Evolutionary conservation across 2,113 vertebrate species (phyloP).

Genomic region (Passer montanus): DNA sequence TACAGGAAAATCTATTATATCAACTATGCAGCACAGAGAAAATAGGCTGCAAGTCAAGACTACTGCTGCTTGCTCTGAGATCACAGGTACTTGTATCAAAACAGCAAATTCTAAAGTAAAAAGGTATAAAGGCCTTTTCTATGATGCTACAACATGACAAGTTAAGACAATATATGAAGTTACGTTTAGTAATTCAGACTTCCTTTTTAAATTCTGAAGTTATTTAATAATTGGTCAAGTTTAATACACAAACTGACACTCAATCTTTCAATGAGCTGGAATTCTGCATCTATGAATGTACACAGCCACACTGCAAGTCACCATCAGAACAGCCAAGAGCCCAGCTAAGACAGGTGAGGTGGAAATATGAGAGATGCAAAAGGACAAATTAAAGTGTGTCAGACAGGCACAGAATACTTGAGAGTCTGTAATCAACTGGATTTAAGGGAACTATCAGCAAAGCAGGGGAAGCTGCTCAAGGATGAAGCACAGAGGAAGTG

Average conservation of each 20-base stretch:
- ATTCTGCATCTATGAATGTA: not conserved
- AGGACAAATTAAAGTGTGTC: not conserved
- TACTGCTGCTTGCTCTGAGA: not conserved
- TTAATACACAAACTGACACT: not conserved
- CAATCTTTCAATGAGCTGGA: not conserved
- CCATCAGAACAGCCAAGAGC: not conserved
- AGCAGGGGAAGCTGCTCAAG: not conserved
- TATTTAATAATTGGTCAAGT: not conserved
- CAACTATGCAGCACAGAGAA: not conserved
- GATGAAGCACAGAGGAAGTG: accelerated
- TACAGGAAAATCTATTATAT: not conserved
- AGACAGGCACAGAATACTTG: not conserved
- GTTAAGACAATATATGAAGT: not conserved
- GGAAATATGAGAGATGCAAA: not conserved
- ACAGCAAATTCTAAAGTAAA: not conserved
- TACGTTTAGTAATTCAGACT: not conserved
- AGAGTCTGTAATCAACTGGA: not conserved
- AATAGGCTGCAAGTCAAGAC: not conserved
- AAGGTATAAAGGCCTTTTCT: not conserved
- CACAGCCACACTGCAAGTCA: not conserved
- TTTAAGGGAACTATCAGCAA: not conserved
- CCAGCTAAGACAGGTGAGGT: not conserved
- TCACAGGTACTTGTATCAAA: not conserved
- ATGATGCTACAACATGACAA: not conserved
- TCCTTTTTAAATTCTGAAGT: not conserved